Conservation (phyloP, 35 echinoderm and acorn worm genomes). For the Lytechinus pictus region DNA sequence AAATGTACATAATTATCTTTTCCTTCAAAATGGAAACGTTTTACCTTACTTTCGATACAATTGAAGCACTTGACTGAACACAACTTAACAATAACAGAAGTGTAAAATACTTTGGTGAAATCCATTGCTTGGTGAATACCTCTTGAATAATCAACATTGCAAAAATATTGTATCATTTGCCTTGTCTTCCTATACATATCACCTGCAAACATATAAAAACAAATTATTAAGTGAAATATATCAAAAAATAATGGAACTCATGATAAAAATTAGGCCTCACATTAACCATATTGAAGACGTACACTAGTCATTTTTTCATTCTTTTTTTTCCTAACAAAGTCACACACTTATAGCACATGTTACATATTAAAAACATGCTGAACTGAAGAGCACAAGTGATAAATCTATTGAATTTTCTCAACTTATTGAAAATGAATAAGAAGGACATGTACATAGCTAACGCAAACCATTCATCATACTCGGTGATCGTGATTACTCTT, state of each 20-base stretch:
- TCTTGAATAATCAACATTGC: slow-evolving; percentile 22
- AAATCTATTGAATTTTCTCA: slow-evolving; percentile 26
- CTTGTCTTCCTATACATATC: not conserved
- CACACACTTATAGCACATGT: slow-evolving; percentile 50
- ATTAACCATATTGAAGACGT: not conserved
- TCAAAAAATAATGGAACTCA: not conserved
- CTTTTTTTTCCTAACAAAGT: not conserved
- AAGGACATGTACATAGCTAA: not conserved
- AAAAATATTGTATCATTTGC: slow-evolving; percentile 8
- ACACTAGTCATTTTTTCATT: not conserved
- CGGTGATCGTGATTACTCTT: not conserved
- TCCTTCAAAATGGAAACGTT: not conserved
- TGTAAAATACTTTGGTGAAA: slow-evolving; percentile 53
- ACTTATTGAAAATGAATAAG: not conserved
- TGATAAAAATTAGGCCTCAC: slow-evolving; percentile 24
- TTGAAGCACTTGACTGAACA: slow-evolving; percentile 24
- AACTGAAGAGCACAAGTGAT: slow-evolving; percentile 27
- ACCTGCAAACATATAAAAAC: slow-evolving; percentile 14
- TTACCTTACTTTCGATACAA: not conserved
- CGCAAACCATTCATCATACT: slow-evolving; percentile 12
- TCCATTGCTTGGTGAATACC: slow-evolving; percentile 27
- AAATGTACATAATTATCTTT: not conserved
- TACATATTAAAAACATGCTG: not conserved
- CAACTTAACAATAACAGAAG: not conserved
- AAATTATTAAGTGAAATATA: slow-evolving; percentile 14